phyloP scores from a whole-genome alignment of 2,888 invertebrate genomes.

The Tenthredo amoena region DNA sequence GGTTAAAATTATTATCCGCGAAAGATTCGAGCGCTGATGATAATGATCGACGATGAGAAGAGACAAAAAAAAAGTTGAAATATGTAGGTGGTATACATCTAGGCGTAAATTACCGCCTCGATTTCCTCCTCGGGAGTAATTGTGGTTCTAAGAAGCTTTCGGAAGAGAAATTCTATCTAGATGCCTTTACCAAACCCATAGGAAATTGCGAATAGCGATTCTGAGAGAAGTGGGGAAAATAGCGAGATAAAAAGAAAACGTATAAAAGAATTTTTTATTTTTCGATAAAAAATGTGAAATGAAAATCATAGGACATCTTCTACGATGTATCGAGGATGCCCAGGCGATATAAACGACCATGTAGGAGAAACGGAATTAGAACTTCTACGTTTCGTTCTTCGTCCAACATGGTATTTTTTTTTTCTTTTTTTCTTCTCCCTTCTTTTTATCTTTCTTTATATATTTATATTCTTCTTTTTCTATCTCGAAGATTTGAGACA shows the following conservation, averaged over 20 bases:
- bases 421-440: not conserved
- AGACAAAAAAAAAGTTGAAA: not conserved
- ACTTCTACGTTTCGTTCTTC: not conserved
- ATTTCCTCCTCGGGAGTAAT: not conserved
- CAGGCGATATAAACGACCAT: not conserved
- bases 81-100: not conserved
- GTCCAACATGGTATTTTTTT: not conserved
- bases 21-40: too few species aligned
- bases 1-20: too few species aligned
- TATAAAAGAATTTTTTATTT: not conserved
- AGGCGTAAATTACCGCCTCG: not conserved
- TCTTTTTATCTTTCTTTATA: not conserved
- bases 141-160: not conserved
- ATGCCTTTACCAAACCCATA: not conserved
- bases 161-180: not conserved
- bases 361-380: not conserved
- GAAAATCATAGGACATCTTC: too few species aligned
- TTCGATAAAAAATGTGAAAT: too few species aligned
- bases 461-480: not conserved
- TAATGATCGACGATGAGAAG: too few species aligned
- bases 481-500: slow-evolving; percentile 9
- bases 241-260: not conserved
- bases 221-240: not conserved
- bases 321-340: too few species aligned
- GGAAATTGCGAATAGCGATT: slow-evolving; percentile 9